Conservation (phyloP, 2,797 vertebrate genomes). For the Allobates femoralis region DNA sequence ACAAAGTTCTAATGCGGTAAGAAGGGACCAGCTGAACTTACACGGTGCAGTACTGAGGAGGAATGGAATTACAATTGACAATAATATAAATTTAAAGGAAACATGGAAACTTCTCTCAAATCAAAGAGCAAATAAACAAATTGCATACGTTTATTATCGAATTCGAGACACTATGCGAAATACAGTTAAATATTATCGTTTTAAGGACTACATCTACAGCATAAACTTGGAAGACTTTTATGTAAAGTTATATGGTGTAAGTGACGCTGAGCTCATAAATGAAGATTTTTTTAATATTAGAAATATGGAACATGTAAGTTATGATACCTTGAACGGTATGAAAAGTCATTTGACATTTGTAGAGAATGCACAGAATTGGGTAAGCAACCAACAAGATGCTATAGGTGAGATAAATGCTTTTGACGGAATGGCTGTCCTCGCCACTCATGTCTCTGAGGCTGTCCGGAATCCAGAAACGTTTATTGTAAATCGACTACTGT, state of each 20-base stretch:
- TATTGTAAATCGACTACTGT: neutral
- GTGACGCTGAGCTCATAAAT: neutral
- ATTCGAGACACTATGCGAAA: neutral
- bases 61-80: neutral
- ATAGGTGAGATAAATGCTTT: neutral
- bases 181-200: neutral
- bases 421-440: constrained; percentile 8
- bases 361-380: neutral
- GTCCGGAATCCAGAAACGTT: constrained; percentile 9
- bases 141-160: neutral
- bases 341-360: neutral
- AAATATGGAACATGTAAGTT: neutral
- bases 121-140: accelerated
- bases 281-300: neutral
- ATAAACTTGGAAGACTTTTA: constrained; percentile 22
- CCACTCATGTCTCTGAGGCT: constrained; percentile 23
- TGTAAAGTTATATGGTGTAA: neutral
- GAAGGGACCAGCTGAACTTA: neutral
- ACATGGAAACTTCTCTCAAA: neutral
- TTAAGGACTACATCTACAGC: constrained; percentile 9
- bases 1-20: constrained; percentile 3
- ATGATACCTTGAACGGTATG: neutral
- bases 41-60: accelerated
- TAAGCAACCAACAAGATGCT: neutral
- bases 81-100: neutral